A percentile compares a stretch with the other conserved stretches of the same genome.
phyloP scores from a whole-genome alignment of 2,113 vertebrate genomes.

The Desmodus rotundus region DNA sequence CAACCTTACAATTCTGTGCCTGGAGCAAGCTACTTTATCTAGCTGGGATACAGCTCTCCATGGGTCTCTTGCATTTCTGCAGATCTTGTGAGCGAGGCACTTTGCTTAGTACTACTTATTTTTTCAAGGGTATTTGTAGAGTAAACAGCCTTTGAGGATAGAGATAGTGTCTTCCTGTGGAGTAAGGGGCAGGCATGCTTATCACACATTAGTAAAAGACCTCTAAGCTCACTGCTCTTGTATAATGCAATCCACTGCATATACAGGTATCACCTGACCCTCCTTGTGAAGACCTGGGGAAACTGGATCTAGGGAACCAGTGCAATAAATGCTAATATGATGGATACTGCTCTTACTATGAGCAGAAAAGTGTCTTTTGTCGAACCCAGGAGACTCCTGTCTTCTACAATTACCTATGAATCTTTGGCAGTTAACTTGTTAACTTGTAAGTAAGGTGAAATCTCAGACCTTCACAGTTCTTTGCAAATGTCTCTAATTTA shows the following conservation, averaged over 20 bases:
- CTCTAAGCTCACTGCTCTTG: not conserved
- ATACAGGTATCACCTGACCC: not conserved
- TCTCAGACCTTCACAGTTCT: not conserved
- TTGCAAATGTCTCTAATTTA: not conserved
- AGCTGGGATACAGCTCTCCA: not conserved
- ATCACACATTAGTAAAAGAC: not conserved
- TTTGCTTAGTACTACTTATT: not conserved
- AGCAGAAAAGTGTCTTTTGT: not conserved
- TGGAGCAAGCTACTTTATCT: not conserved
- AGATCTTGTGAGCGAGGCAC: not conserved
- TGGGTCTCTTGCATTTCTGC: not conserved
- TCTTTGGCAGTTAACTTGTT: not conserved
- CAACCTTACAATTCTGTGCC: not conserved
- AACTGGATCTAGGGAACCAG: not conserved
- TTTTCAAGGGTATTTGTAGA: not conserved
- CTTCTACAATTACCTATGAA: not conserved
- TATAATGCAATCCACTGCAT: not conserved
- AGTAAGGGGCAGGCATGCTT: not conserved
- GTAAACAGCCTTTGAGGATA: not conserved
- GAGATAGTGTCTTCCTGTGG: not conserved
- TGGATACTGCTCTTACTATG: not conserved
- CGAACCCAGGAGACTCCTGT: not conserved
- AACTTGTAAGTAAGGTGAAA: not conserved
- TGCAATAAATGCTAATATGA: not conserved
- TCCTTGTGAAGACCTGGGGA: not conserved